Conservation (phyloP, 1,140 invertebrate genomes). For the Papilio machaon region DNA sequence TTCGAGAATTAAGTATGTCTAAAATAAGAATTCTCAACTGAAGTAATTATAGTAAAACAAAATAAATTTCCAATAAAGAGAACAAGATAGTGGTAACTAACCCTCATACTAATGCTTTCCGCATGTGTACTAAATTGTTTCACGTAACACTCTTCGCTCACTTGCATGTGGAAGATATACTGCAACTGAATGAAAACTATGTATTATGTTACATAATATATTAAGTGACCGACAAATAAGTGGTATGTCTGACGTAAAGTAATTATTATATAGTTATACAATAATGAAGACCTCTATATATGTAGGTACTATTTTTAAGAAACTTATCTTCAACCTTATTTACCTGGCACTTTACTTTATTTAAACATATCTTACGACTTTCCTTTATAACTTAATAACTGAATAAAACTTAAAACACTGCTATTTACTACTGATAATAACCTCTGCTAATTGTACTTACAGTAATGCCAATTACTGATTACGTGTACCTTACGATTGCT, state of each 20-base stretch:
- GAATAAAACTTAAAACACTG: too few relatives aligned
- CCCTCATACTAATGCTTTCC: conserved; percentile 74
- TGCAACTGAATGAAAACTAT: conserved; percentile 21
- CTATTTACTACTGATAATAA: too few relatives aligned
- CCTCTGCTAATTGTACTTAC: neutral
- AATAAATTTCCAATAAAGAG: conserved; percentile 47
- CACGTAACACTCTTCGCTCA: conserved; percentile 55
- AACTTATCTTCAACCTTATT: too few relatives aligned
- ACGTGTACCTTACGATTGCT: neutral
- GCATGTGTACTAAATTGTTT: conserved; percentile 63
- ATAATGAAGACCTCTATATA: too few relatives aligned
- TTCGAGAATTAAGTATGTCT: neutral
- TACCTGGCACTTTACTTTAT: too few relatives aligned
- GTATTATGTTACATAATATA: neutral
- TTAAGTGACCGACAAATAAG: neutral
- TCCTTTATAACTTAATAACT: too few relatives aligned
- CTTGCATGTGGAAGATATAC: conserved; percentile 34
- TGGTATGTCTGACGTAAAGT: neutral
- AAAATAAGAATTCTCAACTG: neutral
- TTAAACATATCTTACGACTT: too few relatives aligned
- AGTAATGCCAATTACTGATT: neutral
- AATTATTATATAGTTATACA: too few relatives aligned
- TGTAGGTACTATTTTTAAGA: too few relatives aligned
- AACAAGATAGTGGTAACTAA: conserved; percentile 71
- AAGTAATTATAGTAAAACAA: neutral